Base-by-base conservation (phyloP, 2,113 vertebrate genomes). In the Dasyprocta punctata region DNA sequence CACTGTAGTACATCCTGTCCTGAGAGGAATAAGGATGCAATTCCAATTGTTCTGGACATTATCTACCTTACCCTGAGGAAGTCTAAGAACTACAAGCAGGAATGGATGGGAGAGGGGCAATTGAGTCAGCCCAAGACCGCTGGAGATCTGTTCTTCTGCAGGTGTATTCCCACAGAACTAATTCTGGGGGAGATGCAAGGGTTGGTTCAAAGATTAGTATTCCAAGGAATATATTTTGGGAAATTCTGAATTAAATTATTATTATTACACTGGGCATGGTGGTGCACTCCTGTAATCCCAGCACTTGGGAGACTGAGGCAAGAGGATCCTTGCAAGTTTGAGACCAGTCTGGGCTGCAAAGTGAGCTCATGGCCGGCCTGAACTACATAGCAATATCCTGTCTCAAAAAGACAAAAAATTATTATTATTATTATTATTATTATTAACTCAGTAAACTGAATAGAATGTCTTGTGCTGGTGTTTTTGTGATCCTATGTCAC, bases 171-270 rank as follows among this genome's bases (percentile, higher is more conserved):
- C 73, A 96, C 17, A 44, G 44, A 91, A 80, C 2, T 33, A 92
- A 69, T 41, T 69, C 28, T 13, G 38, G 44, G 30, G 3, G 7
- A 2, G 33, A 24, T 6, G 19, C 16, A 13, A 2, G 36, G 17
- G 41, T 71, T 75, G 26, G 26, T 63, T 85, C 52, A 91, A 38
- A 80, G 47, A 78, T 54, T 81, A 84, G 54, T 61, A 89, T 92
- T 77, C 71, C 49, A 80, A 81, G n/a, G 49, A 52, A 82, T 26
- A 90, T 14, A 81, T 94, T 97, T 94, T 88, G 19, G n/a, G 47
- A 91, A 80, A 82, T 95, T 65, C 65, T 86, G 33, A 49, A 86
- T 92, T 94, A 94, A 91, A 85, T 73, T 13, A 75, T 73, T 78
- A 80, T 56, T 71, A 88, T 58, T n/a, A n/a, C n/a, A n/a, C n/a